phyloP scores from a whole-genome alignment of 2,888 invertebrate species.

The Diogma glabrata region DNA sequence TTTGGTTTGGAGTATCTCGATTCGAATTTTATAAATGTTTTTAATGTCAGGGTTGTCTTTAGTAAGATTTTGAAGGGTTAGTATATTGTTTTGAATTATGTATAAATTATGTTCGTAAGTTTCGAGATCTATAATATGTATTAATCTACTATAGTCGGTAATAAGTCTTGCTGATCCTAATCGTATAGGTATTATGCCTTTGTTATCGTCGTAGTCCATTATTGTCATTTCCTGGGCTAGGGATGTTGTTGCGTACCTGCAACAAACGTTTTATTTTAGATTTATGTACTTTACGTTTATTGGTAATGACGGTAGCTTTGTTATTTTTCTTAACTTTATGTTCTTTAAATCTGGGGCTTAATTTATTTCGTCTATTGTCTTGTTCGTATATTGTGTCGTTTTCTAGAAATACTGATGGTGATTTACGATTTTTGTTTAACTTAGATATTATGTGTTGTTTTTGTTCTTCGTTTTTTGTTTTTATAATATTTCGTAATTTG shows the following conservation, averaged over 20 bases:
- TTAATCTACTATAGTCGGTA: background rate
- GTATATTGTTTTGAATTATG: background rate
- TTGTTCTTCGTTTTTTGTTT: background rate
- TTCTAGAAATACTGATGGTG: background rate
- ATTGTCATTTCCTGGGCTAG: background rate
- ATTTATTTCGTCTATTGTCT: conserved; percentile 1
- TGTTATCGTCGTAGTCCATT: background rate
- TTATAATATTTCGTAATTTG: background rate
- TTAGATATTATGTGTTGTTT: conserved; percentile 1
- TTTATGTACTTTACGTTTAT: background rate
- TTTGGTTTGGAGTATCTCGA: background rate
- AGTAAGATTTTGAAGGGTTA: background rate
- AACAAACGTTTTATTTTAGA: background rate
- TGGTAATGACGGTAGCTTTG: background rate
- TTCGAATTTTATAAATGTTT: too few relatives aligned
- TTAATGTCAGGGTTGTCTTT: background rate
- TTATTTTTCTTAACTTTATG: conserved; percentile 8
- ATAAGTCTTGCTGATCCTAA: background rate
- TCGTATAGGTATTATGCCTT: background rate
- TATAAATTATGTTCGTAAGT: background rate
- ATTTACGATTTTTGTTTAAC: background rate
- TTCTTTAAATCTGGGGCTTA: conserved; percentile 8
- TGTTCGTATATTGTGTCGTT: background rate
- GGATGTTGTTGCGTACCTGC: background rate
- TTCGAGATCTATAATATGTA: background rate